Evolutionary conservation across 2,888 invertebrate genomes (phyloP).

Genomic region (Lottia scabra): DNA sequence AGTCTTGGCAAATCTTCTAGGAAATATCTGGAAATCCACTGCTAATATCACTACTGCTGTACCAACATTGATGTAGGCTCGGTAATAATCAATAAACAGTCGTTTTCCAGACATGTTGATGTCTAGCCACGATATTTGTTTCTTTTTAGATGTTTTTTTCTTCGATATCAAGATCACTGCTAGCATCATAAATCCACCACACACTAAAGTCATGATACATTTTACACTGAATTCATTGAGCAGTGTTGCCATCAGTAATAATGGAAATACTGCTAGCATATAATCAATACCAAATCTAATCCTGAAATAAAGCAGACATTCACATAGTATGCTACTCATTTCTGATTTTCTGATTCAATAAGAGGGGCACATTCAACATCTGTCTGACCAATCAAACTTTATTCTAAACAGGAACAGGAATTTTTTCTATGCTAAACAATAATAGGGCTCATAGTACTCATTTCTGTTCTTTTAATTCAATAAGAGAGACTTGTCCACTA

Average conservation of each 20-base stretch:
- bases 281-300: constrained; percentile 44
- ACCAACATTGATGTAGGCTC: constrained; percentile 56
- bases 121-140: too few species aligned
- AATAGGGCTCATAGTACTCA: too few species aligned
- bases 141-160: neutral
- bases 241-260: constrained; percentile 42
- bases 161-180: neutral
- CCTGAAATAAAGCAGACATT: constrained; percentile 38
- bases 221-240: constrained; percentile 29
- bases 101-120: constrained; percentile 37
- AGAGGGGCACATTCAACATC: too few species aligned
- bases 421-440: too few species aligned
- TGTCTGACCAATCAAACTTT: too few species aligned
- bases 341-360: too few species aligned
- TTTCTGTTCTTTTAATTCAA: too few species aligned
- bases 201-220: constrained; percentile 12
- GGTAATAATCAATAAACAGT: constrained; percentile 56
- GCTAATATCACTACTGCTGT: constrained; percentile 83
- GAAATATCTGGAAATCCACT: constrained; percentile 92
- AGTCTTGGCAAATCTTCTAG: constrained; percentile 88
- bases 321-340: too few species aligned
- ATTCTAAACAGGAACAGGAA: too few species aligned
- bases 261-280: constrained; percentile 45
- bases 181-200: neutral
- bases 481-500: too few species aligned